Evolutionary conservation across 2,797 vertebrate species (phyloP).

Genomic region (Pangasius sanitwongsei): DNA sequence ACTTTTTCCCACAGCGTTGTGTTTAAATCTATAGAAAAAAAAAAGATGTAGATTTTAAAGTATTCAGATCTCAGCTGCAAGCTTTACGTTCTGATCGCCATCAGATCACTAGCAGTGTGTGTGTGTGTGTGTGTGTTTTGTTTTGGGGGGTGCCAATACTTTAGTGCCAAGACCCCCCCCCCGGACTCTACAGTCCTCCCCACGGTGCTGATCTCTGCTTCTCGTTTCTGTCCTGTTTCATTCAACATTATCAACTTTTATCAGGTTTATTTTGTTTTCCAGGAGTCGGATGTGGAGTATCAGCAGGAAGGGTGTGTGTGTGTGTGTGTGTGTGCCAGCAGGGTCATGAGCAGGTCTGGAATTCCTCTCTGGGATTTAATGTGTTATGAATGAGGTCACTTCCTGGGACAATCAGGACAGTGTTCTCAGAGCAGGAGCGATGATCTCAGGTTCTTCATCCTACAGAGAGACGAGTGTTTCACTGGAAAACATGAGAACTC

Average conservation of each 20-base stretch:
- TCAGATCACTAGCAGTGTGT: background rate
- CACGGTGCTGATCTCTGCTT: background rate
- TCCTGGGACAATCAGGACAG: slow-evolving; percentile 20
- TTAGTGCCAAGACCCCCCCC: background rate
- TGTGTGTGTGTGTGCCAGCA: slow-evolving; percentile 29
- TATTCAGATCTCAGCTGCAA: background rate
- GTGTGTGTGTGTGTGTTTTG: background rate
- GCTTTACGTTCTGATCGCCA: background rate
- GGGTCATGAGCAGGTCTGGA: slow-evolving; percentile 44
- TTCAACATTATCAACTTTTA: background rate
- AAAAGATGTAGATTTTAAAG: background rate
- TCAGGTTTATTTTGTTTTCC: background rate
- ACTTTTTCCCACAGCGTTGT: background rate
- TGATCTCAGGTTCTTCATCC: background rate
- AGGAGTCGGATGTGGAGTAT: background rate
- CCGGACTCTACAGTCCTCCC: background rate
- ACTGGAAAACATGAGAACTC: too few species aligned
- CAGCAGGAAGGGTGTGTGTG: slow-evolving; percentile 47
- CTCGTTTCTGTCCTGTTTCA: background rate
- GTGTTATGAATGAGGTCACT: slow-evolving; percentile 27
- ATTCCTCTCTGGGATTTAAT: slow-evolving; percentile 34
- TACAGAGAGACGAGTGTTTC: background rate
- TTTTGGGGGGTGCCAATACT: background rate
- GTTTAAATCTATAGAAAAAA: background rate
- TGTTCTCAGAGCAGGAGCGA: slow-evolving; percentile 2